A percentile compares a stretch with the other conserved stretches of the same genome.
phyloP scores from a whole-genome alignment of 2,113 vertebrate species.

The Telmatochromis brichardi region DNA sequence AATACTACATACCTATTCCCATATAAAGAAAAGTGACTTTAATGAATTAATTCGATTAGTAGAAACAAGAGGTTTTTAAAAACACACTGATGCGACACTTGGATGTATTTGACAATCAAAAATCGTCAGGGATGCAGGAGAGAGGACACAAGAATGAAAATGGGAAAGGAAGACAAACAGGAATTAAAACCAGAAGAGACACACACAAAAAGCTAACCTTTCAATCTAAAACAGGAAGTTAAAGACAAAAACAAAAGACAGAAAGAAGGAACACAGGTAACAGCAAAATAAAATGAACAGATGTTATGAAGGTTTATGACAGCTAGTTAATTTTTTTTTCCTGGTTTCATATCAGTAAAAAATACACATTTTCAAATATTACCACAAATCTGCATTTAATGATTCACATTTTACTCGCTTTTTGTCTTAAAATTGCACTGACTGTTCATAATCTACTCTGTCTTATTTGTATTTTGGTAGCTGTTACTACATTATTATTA shows the following conservation, averaged over 20 bases:
- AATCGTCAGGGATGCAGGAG: neutral
- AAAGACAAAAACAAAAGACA: neutral
- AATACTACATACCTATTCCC: neutral
- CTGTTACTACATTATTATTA: neutral
- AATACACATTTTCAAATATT: neutral
- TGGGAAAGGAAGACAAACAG: neutral
- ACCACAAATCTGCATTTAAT: neutral
- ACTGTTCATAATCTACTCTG: neutral
- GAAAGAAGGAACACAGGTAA: neutral
- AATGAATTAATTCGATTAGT: neutral
- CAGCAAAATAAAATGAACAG: fast-evolving
- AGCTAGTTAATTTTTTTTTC: neutral
- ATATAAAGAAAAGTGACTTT: neutral
- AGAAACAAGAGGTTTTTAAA: neutral
- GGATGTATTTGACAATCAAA: neutral
- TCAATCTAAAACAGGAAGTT: neutral
- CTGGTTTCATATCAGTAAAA: neutral
- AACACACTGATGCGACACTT: neutral
- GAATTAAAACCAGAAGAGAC: neutral
- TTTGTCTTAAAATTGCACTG: neutral
- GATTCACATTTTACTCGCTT: neutral
- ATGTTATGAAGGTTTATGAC: neutral
- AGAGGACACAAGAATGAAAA: neutral
- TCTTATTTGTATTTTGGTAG: neutral
- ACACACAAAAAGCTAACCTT: neutral